These are phyloP conservation scores for Blennius ocellaris DNA, from an alignment of 2,113 vertebrate species.

Conservation along the genomic window DNA sequence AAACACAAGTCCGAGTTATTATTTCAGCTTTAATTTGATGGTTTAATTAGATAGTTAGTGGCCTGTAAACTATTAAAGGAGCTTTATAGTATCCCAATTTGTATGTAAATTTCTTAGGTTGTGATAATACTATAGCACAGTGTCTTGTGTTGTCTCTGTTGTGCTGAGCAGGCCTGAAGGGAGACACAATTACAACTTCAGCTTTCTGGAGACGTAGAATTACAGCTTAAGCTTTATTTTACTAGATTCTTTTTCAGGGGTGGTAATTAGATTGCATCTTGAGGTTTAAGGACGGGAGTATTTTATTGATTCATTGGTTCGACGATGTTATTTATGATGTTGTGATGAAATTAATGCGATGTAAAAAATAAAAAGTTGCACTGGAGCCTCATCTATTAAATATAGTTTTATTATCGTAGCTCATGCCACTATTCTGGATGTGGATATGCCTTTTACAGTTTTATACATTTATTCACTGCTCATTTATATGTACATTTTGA, in stretches of 20 bases:
- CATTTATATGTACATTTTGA: too few relatives aligned
- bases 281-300: neutral
- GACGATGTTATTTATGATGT: too few relatives aligned
- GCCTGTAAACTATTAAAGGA: constrained; percentile 60
- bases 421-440: too few relatives aligned
- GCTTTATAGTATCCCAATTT: constrained; percentile 64
- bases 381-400: too few relatives aligned
- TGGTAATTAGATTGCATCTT: constrained; percentile 8
- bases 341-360: too few relatives aligned
- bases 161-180: constrained; percentile 20
- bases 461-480: too few relatives aligned
- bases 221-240: too few relatives aligned
- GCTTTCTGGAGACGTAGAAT: too few relatives aligned
- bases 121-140: constrained; percentile 49
- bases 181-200: constrained; percentile 11
- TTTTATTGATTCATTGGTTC: too few relatives aligned
- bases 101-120: constrained; percentile 66
- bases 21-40: constrained; percentile 53
- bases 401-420: too few relatives aligned
- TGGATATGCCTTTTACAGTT: too few relatives aligned
- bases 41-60: constrained; percentile 68
- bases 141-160: constrained; percentile 39
- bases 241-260: neutral
- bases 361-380: too few relatives aligned
- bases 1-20: constrained; percentile 17